Base-by-base conservation (phyloP, 2,797 vertebrate genomes). In the Thaleichthys pacificus region DNA sequence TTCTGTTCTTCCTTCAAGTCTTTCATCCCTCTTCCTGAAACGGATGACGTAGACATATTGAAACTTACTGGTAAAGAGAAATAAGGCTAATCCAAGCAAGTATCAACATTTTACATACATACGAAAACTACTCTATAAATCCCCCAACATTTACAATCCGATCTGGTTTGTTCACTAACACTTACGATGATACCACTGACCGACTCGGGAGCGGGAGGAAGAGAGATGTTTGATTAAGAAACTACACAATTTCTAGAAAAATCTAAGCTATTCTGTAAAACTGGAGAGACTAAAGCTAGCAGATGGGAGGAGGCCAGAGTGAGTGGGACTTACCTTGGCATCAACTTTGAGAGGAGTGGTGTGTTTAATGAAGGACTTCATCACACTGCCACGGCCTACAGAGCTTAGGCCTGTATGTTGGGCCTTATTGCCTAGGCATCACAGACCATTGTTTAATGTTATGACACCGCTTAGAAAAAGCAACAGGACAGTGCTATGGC, bases 291-390 rank as follows among this genome's bases (percentile, higher is more conserved):
- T 19, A 51, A 51, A 51, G 14, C 2, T 14, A 51, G 49, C 49
- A 15, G 49, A 19, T 51, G 5, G 5, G 35, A 38, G 35, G 35
- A 38, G 35, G 35, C 49, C 17, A 51, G 9, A 49, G 5, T 11
- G 49, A 51, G n/a, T 14, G 47, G 4, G 57, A 77, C 78, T 72
- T 82, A 98, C 97, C 95, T 96, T 97, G 4, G 88, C 70, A 61
- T 96, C 94, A 0, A 80, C 0, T 35, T 89, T 96, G 28, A 94
- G 69, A 0, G 97, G 95, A 32, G 95, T 96, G 79, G 91, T 94
- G 77, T 95, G 89, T 82, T 95, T 98, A 65, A 99, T 96, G 76
- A 99, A 99, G 61, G 96, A 96, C 66, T 96, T 98, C 32, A 97
- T 91, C 9, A 94, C 84, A 0, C 77, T 83, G 0, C 73, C 83